Conservation (phyloP, 2,797 vertebrate species). For the Lindbergichthys nudifrons region DNA sequence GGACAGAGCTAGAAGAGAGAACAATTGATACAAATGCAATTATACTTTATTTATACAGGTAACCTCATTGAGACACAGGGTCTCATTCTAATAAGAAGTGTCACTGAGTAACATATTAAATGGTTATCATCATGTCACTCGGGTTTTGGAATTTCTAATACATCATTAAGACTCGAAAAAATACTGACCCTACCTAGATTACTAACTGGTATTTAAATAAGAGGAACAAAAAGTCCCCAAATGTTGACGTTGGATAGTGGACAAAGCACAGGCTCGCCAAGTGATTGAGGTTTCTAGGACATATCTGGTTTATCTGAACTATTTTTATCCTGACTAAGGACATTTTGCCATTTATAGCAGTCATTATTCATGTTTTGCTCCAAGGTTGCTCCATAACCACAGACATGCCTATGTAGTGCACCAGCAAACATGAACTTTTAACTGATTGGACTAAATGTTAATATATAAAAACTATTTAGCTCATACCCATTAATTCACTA, state of each 20-base stretch:
- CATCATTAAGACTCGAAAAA: not conserved
- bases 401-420: slow-evolving; percentile 44
- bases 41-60: too few species aligned
- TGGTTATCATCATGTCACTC: not conserved
- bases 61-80: too few species aligned
- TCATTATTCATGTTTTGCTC: slow-evolving; percentile 67
- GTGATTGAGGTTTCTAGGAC: slow-evolving; percentile 80
- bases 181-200: not conserved
- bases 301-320: slow-evolving; percentile 72
- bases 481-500: not conserved
- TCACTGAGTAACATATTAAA: not conserved
- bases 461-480: slow-evolving; percentile 21
- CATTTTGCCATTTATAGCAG: slow-evolving; percentile 72
- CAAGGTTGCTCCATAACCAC: slow-evolving; percentile 52
- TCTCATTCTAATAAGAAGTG: not conserved
- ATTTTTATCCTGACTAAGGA: slow-evolving; percentile 71
- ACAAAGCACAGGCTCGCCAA: slow-evolving; percentile 57
- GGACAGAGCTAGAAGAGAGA: slow-evolving; percentile 84
- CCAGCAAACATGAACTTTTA: slow-evolving; percentile 42
- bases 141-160: slow-evolving; percentile 13
- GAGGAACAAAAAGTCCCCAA: slow-evolving; percentile 41
- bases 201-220: slow-evolving; percentile 27
- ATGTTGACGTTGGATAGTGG: slow-evolving; percentile 53
- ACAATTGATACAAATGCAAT: not conserved
- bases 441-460: slow-evolving; percentile 28